phyloP scores from a whole-genome alignment of 2,797 vertebrate species.

The Manis pentadactyla region DNA sequence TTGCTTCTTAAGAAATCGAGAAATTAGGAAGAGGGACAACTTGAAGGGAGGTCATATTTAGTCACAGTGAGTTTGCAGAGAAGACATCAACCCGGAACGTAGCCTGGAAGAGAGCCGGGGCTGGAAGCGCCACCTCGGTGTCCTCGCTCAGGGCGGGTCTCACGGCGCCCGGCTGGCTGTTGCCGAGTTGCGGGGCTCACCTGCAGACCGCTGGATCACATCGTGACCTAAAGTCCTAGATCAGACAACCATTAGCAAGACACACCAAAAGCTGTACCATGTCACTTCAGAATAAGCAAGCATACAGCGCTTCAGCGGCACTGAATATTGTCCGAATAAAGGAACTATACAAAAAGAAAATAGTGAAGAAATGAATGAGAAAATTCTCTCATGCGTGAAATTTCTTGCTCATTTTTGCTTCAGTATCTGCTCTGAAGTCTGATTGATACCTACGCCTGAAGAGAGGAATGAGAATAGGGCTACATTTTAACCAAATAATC shows the following conservation, averaged over 20 bases:
- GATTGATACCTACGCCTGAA: neutral
- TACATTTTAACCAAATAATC: neutral
- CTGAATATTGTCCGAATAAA: constrained; percentile 58
- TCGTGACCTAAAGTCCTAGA: neutral
- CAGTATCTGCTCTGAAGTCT: neutral
- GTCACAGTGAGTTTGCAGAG: neutral
- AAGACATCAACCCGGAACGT: neutral
- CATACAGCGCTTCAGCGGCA: neutral
- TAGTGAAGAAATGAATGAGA: constrained; percentile 66
- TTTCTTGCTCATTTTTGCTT: constrained; percentile 18
- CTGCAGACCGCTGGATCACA: rapidly evolving
- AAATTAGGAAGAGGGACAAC: neutral
- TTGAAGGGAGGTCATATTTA: neutral
- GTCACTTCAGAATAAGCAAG: neutral
- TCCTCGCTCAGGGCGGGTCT: neutral
- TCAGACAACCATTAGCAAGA: neutral
- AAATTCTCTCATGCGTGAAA: constrained; percentile 61
- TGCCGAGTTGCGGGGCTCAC: rapidly evolving
- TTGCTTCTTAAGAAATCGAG: neutral
- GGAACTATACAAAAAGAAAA: constrained; percentile 68
- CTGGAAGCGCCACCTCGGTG: neutral
- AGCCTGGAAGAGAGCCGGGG: neutral
- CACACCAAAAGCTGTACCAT: neutral
- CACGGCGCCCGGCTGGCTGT: too few relatives aligned
- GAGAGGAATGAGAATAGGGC: neutral